phyloP scores from a whole-genome alignment of 2,797 vertebrate genomes.

The Hippocampus kuda region DNA sequence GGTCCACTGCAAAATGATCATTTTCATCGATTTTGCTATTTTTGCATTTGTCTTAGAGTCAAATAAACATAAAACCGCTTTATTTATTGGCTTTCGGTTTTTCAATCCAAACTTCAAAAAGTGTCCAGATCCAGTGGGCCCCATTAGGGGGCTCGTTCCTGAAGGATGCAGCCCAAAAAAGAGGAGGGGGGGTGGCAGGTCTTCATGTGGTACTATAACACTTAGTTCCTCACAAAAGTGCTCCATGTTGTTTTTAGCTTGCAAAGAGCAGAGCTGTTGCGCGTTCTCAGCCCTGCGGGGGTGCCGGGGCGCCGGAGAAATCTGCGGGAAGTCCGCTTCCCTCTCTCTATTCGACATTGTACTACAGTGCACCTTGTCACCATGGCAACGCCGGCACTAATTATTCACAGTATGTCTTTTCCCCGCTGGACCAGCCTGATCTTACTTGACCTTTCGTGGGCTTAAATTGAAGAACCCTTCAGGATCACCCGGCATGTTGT shows the following conservation, averaged over 20 bases:
- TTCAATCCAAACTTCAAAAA: neutral
- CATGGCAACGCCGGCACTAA: conserved; percentile 70
- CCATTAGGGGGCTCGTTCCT: conserved; percentile 10
- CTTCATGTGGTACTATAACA: conserved; percentile 22
- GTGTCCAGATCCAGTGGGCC: neutral
- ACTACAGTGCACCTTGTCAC: conserved; percentile 58
- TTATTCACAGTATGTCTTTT: conserved; percentile 60
- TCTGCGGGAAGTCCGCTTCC: conserved; percentile 56
- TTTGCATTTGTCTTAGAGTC: too few relatives aligned
- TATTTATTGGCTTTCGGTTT: neutral
- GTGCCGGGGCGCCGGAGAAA: conserved; percentile 44
- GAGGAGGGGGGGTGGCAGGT: neutral
- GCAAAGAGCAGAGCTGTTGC: conserved; percentile 6
- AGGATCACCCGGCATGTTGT: conserved; percentile 40
- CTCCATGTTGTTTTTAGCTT: conserved; percentile 44
- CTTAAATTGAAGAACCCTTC: conserved; percentile 58
- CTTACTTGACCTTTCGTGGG: conserved; percentile 70
- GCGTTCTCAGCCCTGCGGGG: conserved; percentile 20
- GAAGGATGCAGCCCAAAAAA: conserved; percentile 20
- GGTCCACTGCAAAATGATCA: too few relatives aligned
- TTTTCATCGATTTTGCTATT: too few relatives aligned
- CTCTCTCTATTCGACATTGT: conserved; percentile 44
- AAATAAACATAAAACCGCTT: neutral
- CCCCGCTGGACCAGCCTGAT: conserved; percentile 52
- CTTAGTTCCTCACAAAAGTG: conserved; percentile 31